A percentile compares a stretch with the other conserved stretches of the same genome.
Evolutionary conservation across 2,113 vertebrate species (phyloP).

Genomic region (Sturnus vulgaris): DNA sequence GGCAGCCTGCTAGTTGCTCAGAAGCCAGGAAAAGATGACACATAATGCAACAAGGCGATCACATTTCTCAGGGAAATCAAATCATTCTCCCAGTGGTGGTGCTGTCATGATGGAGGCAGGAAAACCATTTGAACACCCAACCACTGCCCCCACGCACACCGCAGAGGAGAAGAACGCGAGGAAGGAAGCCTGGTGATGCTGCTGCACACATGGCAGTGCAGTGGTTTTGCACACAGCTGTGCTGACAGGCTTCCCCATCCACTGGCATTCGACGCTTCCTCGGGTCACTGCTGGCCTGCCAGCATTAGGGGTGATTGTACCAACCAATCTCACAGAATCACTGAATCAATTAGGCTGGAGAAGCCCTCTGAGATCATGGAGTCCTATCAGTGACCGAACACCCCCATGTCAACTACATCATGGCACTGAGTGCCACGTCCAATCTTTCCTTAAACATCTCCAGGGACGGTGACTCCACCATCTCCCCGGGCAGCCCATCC

Average conservation of each 20-base stretch:
- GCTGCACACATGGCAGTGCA: accelerated
- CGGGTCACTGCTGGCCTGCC: background rate
- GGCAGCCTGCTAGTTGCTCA: background rate
- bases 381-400: no score
- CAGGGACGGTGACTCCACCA: background rate
- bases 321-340: background rate
- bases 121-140: background rate
- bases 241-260: background rate
- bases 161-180: accelerated
- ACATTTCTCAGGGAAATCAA: constrained; percentile 12
- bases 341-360: background rate
- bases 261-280: background rate
- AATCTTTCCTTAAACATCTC: background rate
- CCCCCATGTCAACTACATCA: background rate
- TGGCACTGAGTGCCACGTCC: background rate
- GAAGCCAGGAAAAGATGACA: background rate
- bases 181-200: background rate
- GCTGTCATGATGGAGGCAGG: background rate
- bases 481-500: background rate
- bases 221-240: background rate
- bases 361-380: background rate
- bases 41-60: background rate
- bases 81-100: background rate
- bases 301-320: background rate
- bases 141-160: background rate